phyloP scores from a whole-genome alignment of 2,113 vertebrate genomes.

The Caranx ignobilis region DNA sequence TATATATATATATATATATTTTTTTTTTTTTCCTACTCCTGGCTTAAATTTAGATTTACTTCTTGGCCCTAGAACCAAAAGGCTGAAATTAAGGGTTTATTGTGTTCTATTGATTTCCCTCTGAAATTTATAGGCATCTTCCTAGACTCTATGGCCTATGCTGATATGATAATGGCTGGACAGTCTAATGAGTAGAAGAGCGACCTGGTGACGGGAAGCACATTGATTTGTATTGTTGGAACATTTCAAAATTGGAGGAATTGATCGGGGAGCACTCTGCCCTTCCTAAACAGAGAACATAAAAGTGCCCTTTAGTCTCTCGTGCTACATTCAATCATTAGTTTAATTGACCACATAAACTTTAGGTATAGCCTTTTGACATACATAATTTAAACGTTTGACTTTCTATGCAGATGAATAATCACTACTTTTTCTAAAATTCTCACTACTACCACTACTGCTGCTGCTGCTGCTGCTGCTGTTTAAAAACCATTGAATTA shows the following conservation, averaged over 20 bases:
- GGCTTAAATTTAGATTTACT: constrained; percentile 20
- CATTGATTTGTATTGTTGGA: constrained; percentile 32
- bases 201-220: constrained; percentile 25
- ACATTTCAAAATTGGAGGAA: constrained; percentile 26
- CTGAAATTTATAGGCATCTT: constrained; percentile 30
- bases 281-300: constrained; percentile 24
- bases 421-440: background rate
- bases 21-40: background rate
- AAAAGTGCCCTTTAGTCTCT: constrained; percentile 17
- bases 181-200: constrained; percentile 28
- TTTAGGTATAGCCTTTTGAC: background rate
- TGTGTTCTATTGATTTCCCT: constrained; percentile 45
- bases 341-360: background rate
- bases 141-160: background rate
- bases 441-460: background rate
- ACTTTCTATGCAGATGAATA: background rate
- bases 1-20: no score
- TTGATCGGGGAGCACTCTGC: constrained; percentile 10
- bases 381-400: background rate
- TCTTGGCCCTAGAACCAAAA: constrained; percentile 30
- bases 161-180: constrained; percentile 46
- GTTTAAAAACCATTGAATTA: background rate
- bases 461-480: no score
- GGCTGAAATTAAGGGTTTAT: constrained; percentile 33
- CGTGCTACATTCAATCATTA: background rate